Evolutionary conservation across 2,888 invertebrate genomes (phyloP), one percentile per base, ranked within the genome.

Genomic region (Odontocerum albicorne): DNA sequence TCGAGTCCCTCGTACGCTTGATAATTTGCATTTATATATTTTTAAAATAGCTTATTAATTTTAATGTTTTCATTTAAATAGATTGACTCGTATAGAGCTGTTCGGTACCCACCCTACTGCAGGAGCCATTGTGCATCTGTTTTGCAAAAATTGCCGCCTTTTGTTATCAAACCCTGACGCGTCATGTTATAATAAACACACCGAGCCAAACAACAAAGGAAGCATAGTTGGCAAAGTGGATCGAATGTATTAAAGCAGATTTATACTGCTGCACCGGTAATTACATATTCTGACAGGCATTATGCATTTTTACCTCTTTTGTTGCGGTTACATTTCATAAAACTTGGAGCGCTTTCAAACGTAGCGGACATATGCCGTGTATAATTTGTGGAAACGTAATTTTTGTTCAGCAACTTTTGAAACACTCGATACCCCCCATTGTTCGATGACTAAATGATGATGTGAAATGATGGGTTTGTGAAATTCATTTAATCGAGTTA

Each of bases 101-200:
- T 27, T 10, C 27, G 6, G 4, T 27, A 4, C 21, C 13, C n/a
- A 10, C 16, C n/a, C 44, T 15, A 20, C 15, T 36, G 22, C n/a
- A 10, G 12, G 10, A 15, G 20, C 19, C 31, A 36, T 38, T 45
- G 45, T 45, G 15, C 52, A 36, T 36, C 52, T 44, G 45, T 36
- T n/a, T 45, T 47, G 47, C 22, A 51, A 51, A 44, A 51, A 43
- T 51, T 16, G 43, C 36, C 31, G 44, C 32, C 45, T 45, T 43
- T 53, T 53, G 53, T 47, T 47, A 31, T 10, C 21, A 20, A 22
- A 20, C 17, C 21, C 46, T 16, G 46, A 15, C 35, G 36, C 36
- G 44, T 42, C 40, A 45, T 38, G 16, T 52, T 43, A 44, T 16
- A 16, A 47, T 47, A 21, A 36, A 38, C 36, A 38, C n/a, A 13